Percentiles rank a stretch among this genome's conserved stretches.
Evolutionary conservation across 2,113 vertebrate genomes (phyloP).

Genomic region (Opisthocomus hoazin): DNA sequence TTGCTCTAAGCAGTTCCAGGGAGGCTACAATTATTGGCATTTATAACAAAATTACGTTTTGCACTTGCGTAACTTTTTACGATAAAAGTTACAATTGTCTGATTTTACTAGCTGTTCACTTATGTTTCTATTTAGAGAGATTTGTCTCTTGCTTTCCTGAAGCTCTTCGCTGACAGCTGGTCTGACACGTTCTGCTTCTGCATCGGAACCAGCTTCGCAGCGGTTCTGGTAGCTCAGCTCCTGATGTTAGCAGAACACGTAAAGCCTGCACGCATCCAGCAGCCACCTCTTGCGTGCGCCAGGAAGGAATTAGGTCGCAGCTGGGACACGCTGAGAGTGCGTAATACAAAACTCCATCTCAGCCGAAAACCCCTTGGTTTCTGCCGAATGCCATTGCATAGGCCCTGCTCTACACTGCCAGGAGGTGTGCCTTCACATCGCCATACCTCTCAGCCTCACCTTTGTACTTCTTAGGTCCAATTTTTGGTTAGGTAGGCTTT

Average conservation of each 20-base stretch:
- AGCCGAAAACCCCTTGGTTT: not conserved
- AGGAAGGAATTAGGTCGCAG: conserved; percentile 57
- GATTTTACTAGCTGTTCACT: not conserved
- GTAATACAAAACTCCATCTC: not conserved
- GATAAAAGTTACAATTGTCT: not conserved
- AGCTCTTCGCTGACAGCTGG: conserved; percentile 8
- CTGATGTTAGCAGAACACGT: not conserved
- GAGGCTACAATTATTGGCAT: not conserved
- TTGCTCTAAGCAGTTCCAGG: not conserved
- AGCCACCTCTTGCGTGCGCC: no score
- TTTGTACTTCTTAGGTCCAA: not conserved
- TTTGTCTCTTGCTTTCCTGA: not conserved
- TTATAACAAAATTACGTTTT: not conserved
- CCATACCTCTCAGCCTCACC: not conserved
- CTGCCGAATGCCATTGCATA: not conserved
- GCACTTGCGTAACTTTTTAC: not conserved
- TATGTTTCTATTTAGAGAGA: not conserved
- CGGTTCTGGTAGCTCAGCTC: not conserved
- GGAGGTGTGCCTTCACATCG: not conserved
- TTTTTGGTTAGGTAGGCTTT: not conserved
- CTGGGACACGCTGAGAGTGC: not conserved
- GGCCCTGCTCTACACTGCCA: not conserved
- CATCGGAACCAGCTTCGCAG: not conserved
- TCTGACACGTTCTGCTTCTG: not conserved
- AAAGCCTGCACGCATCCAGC: not conserved